Base-by-base conservation (phyloP, 2,797 vertebrate genomes). In the Coracias cyanogaster region DNA sequence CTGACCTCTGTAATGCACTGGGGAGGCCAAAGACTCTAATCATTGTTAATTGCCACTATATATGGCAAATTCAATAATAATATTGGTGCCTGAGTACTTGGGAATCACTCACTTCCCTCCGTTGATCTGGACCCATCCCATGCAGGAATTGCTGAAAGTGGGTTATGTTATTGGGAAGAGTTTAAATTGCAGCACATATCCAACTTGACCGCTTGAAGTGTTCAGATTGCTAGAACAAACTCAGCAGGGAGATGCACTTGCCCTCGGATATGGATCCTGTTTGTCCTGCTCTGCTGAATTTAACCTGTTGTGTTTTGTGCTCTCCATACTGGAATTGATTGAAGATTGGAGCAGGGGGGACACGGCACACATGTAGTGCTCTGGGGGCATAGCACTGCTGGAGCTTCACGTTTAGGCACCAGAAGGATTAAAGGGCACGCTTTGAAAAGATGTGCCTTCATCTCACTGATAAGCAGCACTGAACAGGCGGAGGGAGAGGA, bases 271-370 rank as follows among this genome's bases (percentile, higher is more conserved):
- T 0, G 0, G 85, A 84, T 95, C 79, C 80, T 71, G 77, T 95
- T 96, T 81, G 85, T 94, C 91, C 46, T 81, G 81, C 86, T 81
- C 74, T 80, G 80, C 80, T 90, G 91, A 89, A 57, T 84, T 78
- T 55, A 55, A 70, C 81, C 61, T 64, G 77, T 55, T 49, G 60
- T 33, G 48, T 86, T 82, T 93, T 29, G 12, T 79, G 69, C 22
- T 77, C 15, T 92, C 52, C 21, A 1, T 76, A 62, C 66, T 79
- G 77, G 54, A 62, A 61, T 10, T 89, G 78, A 61, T 29, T 62
- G 70, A 64, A 72, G 76, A 46, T 61, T 45, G 60, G 69, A 81
- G 62, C 43, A 0, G 2, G 1, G 10, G 83, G 72, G 9, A 39
- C 43, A 55, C 0, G 0, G 15, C 28, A 45, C 41, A 13, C 58